Evolutionary conservation across 2,797 vertebrate genomes (phyloP).

Genomic region (Mormyrops boulengeri): DNA sequence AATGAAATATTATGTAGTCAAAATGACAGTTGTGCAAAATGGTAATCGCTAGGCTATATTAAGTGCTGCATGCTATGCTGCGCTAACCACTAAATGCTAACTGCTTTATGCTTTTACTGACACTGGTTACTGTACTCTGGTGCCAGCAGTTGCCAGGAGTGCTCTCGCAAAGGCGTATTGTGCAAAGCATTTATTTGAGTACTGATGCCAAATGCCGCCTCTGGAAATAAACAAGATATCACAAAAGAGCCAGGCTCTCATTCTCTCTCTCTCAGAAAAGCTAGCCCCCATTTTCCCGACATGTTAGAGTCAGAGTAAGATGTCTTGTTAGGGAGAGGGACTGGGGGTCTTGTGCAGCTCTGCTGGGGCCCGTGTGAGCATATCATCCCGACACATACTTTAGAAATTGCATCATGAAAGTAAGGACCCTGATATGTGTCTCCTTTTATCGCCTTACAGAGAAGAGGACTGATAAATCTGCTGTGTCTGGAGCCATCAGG

Average conservation of each 20-base stretch:
- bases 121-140: not conserved
- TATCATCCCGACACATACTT: not conserved
- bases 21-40: not conserved
- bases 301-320: not conserved
- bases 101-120: not conserved
- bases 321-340: not conserved
- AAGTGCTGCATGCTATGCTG: not conserved
- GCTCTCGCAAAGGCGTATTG: not conserved
- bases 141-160: not conserved
- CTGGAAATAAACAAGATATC: conserved; percentile 11
- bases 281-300: not conserved
- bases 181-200: not conserved
- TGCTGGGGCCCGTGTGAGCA: not conserved
- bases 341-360: not conserved
- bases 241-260: not conserved
- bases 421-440: not conserved
- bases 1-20: conserved; percentile 5
- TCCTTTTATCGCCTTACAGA: conserved; percentile 56
- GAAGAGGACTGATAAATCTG: conserved; percentile 94
- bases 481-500: conserved; percentile 90
- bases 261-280: not conserved
- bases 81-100: not conserved
- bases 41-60: not conserved
- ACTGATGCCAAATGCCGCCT: not conserved
- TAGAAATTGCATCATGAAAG: not conserved